These are phyloP conservation scores for Epinephelus malabaricus DNA, from an alignment of 2,797 vertebrate species.

Conservation along the genomic window DNA sequence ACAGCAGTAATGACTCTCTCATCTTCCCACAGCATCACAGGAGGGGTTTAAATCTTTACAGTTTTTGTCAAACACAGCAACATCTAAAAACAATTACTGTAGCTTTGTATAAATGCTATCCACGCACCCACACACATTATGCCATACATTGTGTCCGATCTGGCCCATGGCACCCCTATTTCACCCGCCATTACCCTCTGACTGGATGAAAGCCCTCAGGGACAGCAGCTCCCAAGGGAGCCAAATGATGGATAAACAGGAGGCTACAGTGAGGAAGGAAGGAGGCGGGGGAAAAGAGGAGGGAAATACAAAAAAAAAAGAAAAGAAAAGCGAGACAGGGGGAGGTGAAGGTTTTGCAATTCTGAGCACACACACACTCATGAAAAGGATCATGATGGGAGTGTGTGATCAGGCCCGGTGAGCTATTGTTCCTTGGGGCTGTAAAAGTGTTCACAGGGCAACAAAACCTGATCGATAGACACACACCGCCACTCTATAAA, in stretches of 20 bases:
- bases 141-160: conserved; percentile 65
- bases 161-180: conserved; percentile 80
- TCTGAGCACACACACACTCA: conserved; percentile 17
- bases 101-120: conserved; percentile 30
- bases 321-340: conserved; percentile 9
- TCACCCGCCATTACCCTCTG: conserved; percentile 83
- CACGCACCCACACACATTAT: conserved; percentile 34
- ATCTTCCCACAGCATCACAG: conserved; percentile 4
- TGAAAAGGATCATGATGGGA: conserved; percentile 33
- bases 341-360: conserved; percentile 27
- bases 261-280: conserved; percentile 18
- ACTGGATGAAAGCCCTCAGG: conserved; percentile 54
- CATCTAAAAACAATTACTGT: conserved; percentile 52
- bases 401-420: conserved; percentile 56
- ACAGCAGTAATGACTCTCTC: neutral
- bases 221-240: conserved; percentile 50
- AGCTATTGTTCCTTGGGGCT: conserved; percentile 63
- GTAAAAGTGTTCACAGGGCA: conserved; percentile 74
- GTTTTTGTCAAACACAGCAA: conserved; percentile 15
- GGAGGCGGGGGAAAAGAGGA: conserved; percentile 36
- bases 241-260: conserved; percentile 67
- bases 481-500: conserved; percentile 65
- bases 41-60: neutral
- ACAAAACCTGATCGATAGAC: conserved; percentile 76
- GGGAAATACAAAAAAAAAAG: conserved; percentile 16